Evolutionary conservation across 2,888 invertebrate genomes (phyloP), one percentile per base, ranked within the genome.

Genomic region (Pollenia griseotomentosa): DNA sequence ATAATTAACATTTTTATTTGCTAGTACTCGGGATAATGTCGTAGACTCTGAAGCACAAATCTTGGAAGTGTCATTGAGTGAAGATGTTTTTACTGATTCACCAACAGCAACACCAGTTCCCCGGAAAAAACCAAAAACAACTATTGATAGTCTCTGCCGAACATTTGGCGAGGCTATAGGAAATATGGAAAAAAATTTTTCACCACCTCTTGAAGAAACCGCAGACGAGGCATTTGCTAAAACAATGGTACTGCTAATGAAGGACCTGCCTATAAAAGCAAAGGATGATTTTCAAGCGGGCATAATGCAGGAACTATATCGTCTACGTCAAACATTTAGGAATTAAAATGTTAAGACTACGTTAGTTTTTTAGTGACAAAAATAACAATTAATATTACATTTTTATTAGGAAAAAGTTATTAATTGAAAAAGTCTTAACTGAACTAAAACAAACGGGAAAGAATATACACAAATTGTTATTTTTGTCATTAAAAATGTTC

Each of bases 1-100:
- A 19, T 19, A 19, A 19, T 19, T 19, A 19, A 74, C 14, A 74
- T 55, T 74, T 74, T 46, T 74, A 57, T 74, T 57, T 74, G 63
- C 3, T 33, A 75, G 75, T 5, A 63, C 63, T 75, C 75, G 75
- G 33, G 75, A 63, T 75, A 75, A 51, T 12, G 33, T 73, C 46
- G 73, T 59, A 59, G 42, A 19, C 19, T 1, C 11, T 16, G 46
- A 19, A 19, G 19, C 19, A 19, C 19, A 19, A 19, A 19, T 19
- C 19, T 19, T 19, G 42, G 55, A 53, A 33, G n/a, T 12, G 33
- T 61, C 33, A n/a, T 55, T 55, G n/a, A 19, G 55, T 16, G 55
- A 55, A 55, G 19, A 55, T 19, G 16, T 19, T 55, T 55, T 55
- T 10, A 10, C 7, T 55, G 55, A 55, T 10, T 55, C 55, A 53